Evolutionary conservation across 2,113 vertebrate genomes (phyloP).

Genomic region (Poicephalus gulielmi): DNA sequence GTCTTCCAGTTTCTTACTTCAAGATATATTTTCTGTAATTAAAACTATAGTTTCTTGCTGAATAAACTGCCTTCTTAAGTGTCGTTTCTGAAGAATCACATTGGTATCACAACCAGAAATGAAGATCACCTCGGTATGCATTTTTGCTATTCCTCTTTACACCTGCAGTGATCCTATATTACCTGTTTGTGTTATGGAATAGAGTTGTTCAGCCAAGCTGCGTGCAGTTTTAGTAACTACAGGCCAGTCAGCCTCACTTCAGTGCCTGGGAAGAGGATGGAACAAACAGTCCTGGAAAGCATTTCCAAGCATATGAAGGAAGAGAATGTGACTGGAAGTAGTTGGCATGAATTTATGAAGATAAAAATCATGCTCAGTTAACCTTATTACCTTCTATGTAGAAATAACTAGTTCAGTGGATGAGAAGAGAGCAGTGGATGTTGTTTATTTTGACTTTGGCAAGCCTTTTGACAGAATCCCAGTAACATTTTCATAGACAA

Average conservation of each 20-base stretch:
- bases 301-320: neutral
- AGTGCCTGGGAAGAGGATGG: neutral
- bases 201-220: neutral
- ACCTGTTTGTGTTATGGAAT: neutral
- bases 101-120: neutral
- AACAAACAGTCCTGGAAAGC: neutral
- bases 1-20: neutral
- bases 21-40: neutral
- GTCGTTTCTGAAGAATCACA: neutral
- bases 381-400: neutral
- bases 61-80: neutral
- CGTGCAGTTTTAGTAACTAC: neutral
- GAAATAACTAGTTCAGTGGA: neutral
- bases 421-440: neutral
- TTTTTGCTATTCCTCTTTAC: neutral
- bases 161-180: neutral
- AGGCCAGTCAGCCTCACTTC: neutral
- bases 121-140: rapidly evolving
- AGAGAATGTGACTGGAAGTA: neutral
- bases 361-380: neutral
- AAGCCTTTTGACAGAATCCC: neutral
- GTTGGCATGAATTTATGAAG: neutral
- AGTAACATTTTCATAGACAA: neutral
- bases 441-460: neutral
- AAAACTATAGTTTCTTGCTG: neutral